Evolutionary conservation across 2,888 invertebrate species (phyloP), one percentile per base, ranked within the genome.

Genomic region (Harpalus rubripes): DNA sequence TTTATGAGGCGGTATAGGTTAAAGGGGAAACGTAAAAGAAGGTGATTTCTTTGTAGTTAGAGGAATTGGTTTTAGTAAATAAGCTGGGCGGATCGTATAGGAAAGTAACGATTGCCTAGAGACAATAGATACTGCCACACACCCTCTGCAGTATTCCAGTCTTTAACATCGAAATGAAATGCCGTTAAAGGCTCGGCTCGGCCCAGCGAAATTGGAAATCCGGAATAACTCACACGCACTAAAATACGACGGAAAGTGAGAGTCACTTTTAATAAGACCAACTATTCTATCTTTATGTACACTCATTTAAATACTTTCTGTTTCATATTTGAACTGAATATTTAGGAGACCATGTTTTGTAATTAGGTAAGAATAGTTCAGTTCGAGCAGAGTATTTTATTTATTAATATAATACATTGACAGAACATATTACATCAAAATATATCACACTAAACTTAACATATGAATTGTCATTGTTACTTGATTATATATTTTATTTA

Each of bases 21-120:
- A 63, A 61, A 18, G 59, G 52, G 18, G 76, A 76, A 52, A 78
- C 78, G 12, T 68, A 59, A 61, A 79, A 39, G 61, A 32, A 61
- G 59, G 52, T 26, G 26, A 72, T 82, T 81, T 82, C 68, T 65
- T 68, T 68, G 52, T 44, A 68, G 68, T 82, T 82, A 56, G 16
- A 82, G 72, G 82, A 72, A 82, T 82, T 82, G 72, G 82, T 82
- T 72, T 82, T 68, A 82, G 82, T 82, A 58, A 68, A 44, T 81
- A 65, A 82, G 72, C 56, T 68, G 72, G 68, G 72, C 56, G 82
- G 52, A 26, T 52, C 72, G 72, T 82, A 82, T 82, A 82, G 81
- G 68, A 65, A 72, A 82, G 72, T 82, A 82, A 82, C 82, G 82
- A 65, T 72, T 82, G 82, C 82, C 68, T 56, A 65, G 81, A 81